phyloP scores from a whole-genome alignment of 2,888 invertebrate genomes.

The Psylliodes chrysocephalus region DNA sequence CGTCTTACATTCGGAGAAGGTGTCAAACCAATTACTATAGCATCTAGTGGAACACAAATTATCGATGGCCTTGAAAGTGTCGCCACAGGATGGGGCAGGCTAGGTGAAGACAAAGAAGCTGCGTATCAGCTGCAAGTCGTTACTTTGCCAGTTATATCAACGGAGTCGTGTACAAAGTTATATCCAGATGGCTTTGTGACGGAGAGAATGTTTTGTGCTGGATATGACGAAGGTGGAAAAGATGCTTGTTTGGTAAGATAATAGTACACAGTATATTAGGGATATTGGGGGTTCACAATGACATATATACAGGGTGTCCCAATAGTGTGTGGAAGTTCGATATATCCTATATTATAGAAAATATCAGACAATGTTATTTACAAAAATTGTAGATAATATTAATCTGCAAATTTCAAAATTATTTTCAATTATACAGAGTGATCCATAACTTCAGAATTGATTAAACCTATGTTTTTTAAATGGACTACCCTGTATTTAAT shows the following conservation, averaged over 20 bases:
- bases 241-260: constrained; percentile 52
- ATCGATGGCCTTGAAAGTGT: constrained; percentile 38
- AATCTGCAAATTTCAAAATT: no score
- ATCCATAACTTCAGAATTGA: no score
- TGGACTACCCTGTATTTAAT: no score
- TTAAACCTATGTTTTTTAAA: no score
- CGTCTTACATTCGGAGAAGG: constrained; percentile 59
- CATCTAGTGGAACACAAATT: constrained; percentile 58
- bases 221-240: constrained; percentile 47
- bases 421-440: no score
- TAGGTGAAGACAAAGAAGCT: constrained; percentile 37
- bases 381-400: no score
- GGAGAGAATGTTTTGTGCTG: constrained; percentile 50
- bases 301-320: no score
- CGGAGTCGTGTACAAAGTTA: constrained; percentile 44
- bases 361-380: no score
- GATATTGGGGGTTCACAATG: no score
- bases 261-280: no score
- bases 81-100: constrained; percentile 51
- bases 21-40: constrained; percentile 61
- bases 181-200: constrained; percentile 41
- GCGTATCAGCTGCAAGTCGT: constrained; percentile 49
- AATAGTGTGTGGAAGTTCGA: no score
- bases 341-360: no score
- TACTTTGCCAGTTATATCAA: constrained; percentile 48